phyloP scores from a whole-genome alignment of 2,113 vertebrate genomes.

The Pungitius pungitius region DNA sequence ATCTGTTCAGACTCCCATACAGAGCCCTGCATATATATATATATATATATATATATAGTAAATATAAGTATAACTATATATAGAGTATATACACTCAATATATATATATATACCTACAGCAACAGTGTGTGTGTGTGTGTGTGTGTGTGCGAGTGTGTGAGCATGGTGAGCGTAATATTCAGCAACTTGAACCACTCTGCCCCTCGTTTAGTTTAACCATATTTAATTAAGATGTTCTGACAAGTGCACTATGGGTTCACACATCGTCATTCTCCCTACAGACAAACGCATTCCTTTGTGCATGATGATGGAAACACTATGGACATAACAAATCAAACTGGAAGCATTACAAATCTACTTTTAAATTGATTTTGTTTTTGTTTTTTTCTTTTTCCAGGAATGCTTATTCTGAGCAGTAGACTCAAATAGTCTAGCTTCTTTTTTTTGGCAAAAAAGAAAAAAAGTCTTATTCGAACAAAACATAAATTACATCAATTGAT shows the following conservation, averaged over 20 bases:
- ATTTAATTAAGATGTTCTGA: conserved; percentile 13
- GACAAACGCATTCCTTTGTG: background rate
- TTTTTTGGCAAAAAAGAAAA: background rate
- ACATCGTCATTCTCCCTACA: background rate
- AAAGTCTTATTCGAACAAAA: no score
- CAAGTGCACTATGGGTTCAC: background rate
- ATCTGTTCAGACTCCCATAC: background rate
- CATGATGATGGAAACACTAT: background rate
- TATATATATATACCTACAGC: no score
- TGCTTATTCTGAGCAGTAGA: background rate
- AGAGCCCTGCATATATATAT: background rate
- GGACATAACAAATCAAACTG: background rate
- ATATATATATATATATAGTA: no score
- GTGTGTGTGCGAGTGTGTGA: background rate
- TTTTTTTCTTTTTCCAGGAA: background rate
- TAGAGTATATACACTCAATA: no score
- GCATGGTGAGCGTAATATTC: conserved; percentile 10
- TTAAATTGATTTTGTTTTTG: background rate
- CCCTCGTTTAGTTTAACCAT: background rate
- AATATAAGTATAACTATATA: no score
- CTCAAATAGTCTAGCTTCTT: background rate
- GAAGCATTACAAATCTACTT: background rate
- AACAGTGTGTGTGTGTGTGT: background rate
- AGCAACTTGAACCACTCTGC: conserved; percentile 22
- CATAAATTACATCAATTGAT: background rate